phyloP scores from a whole-genome alignment of 2,888 invertebrate genomes.

The Sminthurides aquaticus region DNA sequence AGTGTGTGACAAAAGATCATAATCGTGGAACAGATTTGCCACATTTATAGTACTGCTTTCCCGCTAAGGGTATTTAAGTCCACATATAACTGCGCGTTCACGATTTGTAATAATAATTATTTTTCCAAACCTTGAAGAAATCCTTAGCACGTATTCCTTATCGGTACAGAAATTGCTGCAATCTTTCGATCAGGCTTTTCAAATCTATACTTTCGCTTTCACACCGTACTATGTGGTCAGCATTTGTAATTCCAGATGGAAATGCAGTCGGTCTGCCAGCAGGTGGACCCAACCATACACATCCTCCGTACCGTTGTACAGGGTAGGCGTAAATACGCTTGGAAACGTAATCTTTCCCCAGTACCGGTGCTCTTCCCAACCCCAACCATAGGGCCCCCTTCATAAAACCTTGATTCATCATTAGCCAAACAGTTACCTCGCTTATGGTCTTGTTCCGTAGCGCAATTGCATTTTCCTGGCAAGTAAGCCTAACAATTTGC shows the following conservation, averaged over 20 bases:
- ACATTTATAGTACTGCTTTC: too few relatives aligned
- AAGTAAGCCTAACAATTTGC: constrained; percentile 33
- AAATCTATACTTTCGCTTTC: constrained; percentile 51
- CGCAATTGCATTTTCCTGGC: constrained; percentile 36
- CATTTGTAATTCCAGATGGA: constrained; percentile 50
- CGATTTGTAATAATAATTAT: too few relatives aligned
- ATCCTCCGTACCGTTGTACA: constrained; percentile 40
- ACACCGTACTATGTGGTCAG: constrained; percentile 47
- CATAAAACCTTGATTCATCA: constrained; percentile 38
- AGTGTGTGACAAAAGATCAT: constrained; percentile 61
- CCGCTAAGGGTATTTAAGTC: too few relatives aligned
- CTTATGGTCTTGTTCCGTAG: constrained; percentile 37
- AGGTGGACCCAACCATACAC: constrained; percentile 31
- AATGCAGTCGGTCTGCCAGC: constrained; percentile 51
- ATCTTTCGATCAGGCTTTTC: constrained; percentile 51
- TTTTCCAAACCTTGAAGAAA: constrained; percentile 62
- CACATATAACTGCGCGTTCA: too few relatives aligned
- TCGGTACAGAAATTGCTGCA: constrained; percentile 62
- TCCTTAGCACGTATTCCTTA: constrained; percentile 59
- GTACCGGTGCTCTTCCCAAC: constrained; percentile 33
- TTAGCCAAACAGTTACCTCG: constrained; percentile 32
- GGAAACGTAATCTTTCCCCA: constrained; percentile 34
- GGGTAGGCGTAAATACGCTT: constrained; percentile 28
- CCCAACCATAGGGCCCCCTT: constrained; percentile 40
- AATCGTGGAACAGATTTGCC: too few relatives aligned